Conservation (phyloP, 2,113 vertebrate genomes). For the Ammodytes marinus region DNA sequence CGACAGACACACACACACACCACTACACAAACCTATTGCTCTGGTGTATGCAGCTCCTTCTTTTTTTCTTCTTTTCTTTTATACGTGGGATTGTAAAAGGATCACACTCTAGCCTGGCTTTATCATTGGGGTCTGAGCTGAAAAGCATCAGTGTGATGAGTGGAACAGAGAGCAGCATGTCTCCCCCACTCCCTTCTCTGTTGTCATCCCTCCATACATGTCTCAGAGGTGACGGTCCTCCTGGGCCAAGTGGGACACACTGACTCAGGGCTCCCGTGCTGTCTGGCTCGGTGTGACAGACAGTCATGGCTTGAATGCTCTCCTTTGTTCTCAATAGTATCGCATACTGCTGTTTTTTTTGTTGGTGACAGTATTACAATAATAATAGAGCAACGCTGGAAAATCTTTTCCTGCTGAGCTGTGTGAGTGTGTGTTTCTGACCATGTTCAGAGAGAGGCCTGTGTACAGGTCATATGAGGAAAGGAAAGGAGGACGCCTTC, state of each 20-base stretch:
- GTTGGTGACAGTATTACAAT: slow-evolving; percentile 61
- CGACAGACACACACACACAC: slow-evolving; percentile 34
- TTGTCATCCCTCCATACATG: slow-evolving; percentile 50
- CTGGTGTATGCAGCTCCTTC: slow-evolving; percentile 43
- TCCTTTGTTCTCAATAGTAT: slow-evolving; percentile 67
- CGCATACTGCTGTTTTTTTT: slow-evolving; percentile 51
- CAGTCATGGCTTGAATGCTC: slow-evolving; percentile 53
- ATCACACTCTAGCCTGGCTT: slow-evolving; percentile 57
- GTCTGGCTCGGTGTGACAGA: slow-evolving; percentile 49
- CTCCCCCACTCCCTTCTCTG: slow-evolving; percentile 16
- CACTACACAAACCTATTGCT: slow-evolving; percentile 46
- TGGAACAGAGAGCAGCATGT: slow-evolving; percentile 51
- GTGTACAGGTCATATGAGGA: slow-evolving; percentile 56
- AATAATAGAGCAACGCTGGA: slow-evolving; percentile 69
- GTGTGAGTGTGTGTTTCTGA: slow-evolving; percentile 31
- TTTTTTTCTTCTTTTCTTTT: not conserved
- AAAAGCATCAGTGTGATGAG: slow-evolving; percentile 66
- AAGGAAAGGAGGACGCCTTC: slow-evolving; percentile 46
- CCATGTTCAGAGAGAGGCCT: slow-evolving; percentile 36
- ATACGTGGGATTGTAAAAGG: slow-evolving; percentile 57
- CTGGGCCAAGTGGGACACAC: slow-evolving; percentile 6
- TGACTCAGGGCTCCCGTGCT: slow-evolving; percentile 38
- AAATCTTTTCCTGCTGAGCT: slow-evolving; percentile 57
- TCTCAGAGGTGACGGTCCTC: slow-evolving; percentile 66
- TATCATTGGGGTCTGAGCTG: slow-evolving; percentile 59